phyloP scores from a whole-genome alignment of 1,140 invertebrate species.

The Saccostrea echinata region DNA sequence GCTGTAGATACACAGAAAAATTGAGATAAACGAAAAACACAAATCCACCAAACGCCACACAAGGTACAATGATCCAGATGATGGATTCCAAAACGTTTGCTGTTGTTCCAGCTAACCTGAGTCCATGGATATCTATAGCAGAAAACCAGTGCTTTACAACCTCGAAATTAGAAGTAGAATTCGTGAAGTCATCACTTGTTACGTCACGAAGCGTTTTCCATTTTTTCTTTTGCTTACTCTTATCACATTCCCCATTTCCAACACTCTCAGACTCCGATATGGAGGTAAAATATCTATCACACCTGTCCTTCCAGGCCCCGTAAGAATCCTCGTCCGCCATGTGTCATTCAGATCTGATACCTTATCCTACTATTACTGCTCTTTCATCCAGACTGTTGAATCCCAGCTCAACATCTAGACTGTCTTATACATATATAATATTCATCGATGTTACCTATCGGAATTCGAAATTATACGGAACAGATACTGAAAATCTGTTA shows the following conservation, averaged over 20 bases:
- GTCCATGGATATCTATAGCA: conserved; percentile 51
- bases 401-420: too few relatives aligned
- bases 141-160: conserved; percentile 41
- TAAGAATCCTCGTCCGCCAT: conserved; percentile 25
- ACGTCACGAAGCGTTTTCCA: conserved; percentile 19
- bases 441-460: neutral
- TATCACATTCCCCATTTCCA: neutral
- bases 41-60: conserved; percentile 43
- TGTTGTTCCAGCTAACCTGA: conserved; percentile 37
- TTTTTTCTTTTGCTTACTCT: conserved; percentile 21
- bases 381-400: too few relatives aligned
- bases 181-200: neutral
- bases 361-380: too few relatives aligned
- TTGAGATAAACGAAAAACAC: conserved; percentile 45
- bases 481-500: neutral
- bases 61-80: conserved; percentile 46
- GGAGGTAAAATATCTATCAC: conserved; percentile 56
- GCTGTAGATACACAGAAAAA: neutral
- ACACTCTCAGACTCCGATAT: conserved; percentile 50
- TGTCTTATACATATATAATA: too few relatives aligned
- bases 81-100: conserved; percentile 29
- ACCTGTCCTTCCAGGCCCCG: conserved; percentile 50
- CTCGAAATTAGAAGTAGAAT: neutral
- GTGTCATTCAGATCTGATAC: neutral
- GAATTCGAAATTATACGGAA: neutral